phyloP scores from a whole-genome alignment of 2,113 vertebrate genomes.

The Oplegnathus fasciatus region DNA sequence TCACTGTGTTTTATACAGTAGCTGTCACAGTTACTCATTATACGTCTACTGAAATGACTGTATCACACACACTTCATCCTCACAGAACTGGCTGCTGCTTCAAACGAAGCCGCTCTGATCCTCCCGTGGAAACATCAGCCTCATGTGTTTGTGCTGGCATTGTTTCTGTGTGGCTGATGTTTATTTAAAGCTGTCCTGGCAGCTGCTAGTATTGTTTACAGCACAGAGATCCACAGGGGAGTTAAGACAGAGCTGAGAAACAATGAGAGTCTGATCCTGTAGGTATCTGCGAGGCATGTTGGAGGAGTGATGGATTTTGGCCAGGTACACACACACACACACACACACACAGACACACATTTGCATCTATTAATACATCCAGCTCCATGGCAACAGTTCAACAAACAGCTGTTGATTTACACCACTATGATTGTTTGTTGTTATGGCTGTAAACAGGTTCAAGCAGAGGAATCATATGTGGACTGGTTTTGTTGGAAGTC shows the following conservation, averaged over 20 bases:
- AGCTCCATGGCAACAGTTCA: slow-evolving; percentile 53
- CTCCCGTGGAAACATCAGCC: slow-evolving; percentile 14
- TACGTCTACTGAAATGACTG: neutral
- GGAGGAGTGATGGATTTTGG: slow-evolving; percentile 21
- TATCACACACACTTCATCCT: neutral
- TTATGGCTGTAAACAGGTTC: neutral
- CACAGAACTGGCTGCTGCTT: neutral
- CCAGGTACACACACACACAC: slow-evolving; percentile 33
- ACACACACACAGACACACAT: neutral
- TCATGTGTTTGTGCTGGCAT: neutral
- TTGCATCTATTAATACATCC: slow-evolving; percentile 42
- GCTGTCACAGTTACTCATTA: too few species aligned
- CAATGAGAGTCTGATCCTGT: slow-evolving; percentile 29
- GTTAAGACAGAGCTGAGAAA: neutral
- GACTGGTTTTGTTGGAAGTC: neutral
- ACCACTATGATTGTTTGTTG: neutral
- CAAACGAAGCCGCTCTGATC: neutral
- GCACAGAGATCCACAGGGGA: neutral
- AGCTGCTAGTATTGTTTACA: slow-evolving; percentile 27
- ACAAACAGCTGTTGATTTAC: slow-evolving; percentile 51
- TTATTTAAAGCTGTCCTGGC: slow-evolving; percentile 53
- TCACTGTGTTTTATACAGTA: neutral
- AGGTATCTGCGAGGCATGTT: slow-evolving; percentile 31
- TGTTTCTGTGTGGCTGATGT: neutral
- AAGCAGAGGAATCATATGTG: neutral